These are phyloP conservation scores for Lycopodina hypogea DNA, from an alignment of 37 sponge, comb jelly and placozoan genomes.

Conservation along the genomic window DNA sequence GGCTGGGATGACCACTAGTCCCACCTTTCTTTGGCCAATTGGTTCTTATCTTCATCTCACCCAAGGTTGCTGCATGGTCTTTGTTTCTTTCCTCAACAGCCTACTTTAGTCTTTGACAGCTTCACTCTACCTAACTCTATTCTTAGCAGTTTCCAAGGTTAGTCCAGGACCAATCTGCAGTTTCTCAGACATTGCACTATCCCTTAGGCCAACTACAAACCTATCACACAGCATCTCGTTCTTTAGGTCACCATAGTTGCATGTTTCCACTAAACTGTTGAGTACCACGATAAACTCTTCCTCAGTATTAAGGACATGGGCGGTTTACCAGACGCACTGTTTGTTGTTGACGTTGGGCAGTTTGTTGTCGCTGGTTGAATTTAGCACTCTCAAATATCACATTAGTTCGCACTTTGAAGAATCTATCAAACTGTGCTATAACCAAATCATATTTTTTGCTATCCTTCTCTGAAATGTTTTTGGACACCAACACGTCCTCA, in stretches of 20 bases:
- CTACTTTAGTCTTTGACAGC: slow-evolving; percentile 7
- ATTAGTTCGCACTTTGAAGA: slow-evolving; percentile 18
- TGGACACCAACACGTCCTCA: neutral
- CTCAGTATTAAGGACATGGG: neutral
- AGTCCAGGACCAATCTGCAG: slow-evolving; percentile 19
- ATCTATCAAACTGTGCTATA: neutral
- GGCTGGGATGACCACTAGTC: too few relatives aligned
- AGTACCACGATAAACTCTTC: slow-evolving; percentile 13
- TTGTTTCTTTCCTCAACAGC: too few relatives aligned
- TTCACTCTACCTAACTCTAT: slow-evolving; percentile 5
- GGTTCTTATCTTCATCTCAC: too few relatives aligned
- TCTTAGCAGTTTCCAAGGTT: slow-evolving; percentile 20
- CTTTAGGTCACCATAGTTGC: neutral
- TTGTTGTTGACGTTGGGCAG: too few relatives aligned
- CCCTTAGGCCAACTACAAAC: neutral
- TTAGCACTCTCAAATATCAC: slow-evolving; percentile 10
- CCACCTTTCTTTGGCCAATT: too few relatives aligned
- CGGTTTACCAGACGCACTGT: too few relatives aligned
- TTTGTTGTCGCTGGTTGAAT: slow-evolving; percentile 11
- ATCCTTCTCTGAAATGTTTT: neutral
- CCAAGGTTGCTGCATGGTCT: too few relatives aligned
- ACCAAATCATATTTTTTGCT: neutral
- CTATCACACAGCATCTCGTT: slow-evolving; percentile 14
- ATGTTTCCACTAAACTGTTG: slow-evolving; percentile 15
- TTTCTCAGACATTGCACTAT: neutral